These are phyloP conservation scores for Phymanthus crucifer DNA, from an alignment of 92 coral and sea anemone species.

Conservation along the genomic window DNA sequence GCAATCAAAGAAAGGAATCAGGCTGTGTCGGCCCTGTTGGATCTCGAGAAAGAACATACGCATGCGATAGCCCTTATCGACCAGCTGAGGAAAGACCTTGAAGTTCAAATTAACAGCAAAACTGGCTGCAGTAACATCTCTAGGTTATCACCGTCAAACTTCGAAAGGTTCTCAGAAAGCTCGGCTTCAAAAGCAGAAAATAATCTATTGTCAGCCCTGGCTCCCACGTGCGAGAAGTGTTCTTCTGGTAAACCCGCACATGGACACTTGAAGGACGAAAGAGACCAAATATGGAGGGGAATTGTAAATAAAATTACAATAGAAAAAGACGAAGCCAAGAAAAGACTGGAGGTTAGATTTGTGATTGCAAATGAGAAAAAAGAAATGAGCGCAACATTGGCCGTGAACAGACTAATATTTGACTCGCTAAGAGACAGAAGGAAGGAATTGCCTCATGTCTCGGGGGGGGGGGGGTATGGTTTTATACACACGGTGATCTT, in stretches of 20 bases:
- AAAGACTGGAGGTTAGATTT: constrained; percentile 64
- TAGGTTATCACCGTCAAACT: not conserved
- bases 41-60: constrained; percentile 75
- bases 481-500: constrained; percentile 8
- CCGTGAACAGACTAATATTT: too few relatives aligned
- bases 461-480: too few relatives aligned
- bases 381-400: too few relatives aligned
- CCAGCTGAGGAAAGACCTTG: constrained; percentile 32
- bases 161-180: constrained; percentile 12
- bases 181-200: constrained; percentile 17
- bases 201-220: constrained; percentile 15
- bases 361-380: too few relatives aligned
- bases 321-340: constrained; percentile 73
- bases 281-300: constrained; percentile 68
- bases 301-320: constrained; percentile 65
- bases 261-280: constrained; percentile 47
- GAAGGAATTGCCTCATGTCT: too few relatives aligned
- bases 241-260: constrained; percentile 10
- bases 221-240: constrained; percentile 31
- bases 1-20: constrained; percentile 84
- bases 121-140: not conserved
- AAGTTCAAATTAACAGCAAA: not conserved
- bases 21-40: constrained; percentile 86
- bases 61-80: constrained; percentile 61
- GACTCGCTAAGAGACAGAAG: too few relatives aligned